Percentiles rank a stretch among this genome's conserved stretches.
These are phyloP conservation scores for Lathronympha strigana DNA, from an alignment of 2,888 invertebrate genomes.

Conservation along the genomic window DNA sequence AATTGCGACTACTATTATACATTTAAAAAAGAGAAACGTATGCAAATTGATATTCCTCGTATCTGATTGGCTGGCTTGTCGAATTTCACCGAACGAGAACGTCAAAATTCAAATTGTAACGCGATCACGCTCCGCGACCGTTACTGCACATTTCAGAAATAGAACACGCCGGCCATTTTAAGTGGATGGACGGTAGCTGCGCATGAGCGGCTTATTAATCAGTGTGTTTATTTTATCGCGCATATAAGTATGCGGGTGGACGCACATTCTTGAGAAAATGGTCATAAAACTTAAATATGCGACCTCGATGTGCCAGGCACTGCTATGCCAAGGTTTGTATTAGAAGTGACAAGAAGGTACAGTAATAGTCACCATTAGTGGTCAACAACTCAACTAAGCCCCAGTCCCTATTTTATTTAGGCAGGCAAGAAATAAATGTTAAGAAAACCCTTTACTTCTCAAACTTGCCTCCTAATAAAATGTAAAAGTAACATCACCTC, in stretches of 20 bases:
- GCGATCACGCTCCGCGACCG: constrained; percentile 79
- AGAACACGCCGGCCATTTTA: constrained; percentile 81
- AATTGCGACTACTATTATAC: constrained; percentile 54
- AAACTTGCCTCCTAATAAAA: background rate
- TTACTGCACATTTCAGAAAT: constrained; percentile 83
- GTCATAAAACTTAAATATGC: constrained; percentile 50
- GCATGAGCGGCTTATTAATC: constrained; percentile 78
- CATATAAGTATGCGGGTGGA: constrained; percentile 70
- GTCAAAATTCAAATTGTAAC: constrained; percentile 77
- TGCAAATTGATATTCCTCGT: constrained; percentile 57
- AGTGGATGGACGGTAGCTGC: constrained; percentile 72
- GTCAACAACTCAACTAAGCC: background rate
- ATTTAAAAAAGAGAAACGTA: constrained; percentile 75
- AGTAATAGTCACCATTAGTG: background rate
- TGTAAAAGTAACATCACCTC: constrained; percentile 31
- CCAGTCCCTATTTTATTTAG: too few species aligned
- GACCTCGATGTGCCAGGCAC: constrained; percentile 32
- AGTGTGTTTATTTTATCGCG: constrained; percentile 78
- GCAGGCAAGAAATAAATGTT: background rate
- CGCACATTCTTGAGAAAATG: constrained; percentile 55
- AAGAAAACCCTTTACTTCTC: background rate
- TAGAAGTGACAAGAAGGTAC: background rate
- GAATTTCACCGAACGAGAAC: constrained; percentile 81
- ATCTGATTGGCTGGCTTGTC: constrained; percentile 64
- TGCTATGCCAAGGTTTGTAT: constrained; percentile 10